These are phyloP conservation scores for Malurus leucopterus DNA, from an alignment of 2,797 vertebrate genomes.

Conservation along the genomic window DNA sequence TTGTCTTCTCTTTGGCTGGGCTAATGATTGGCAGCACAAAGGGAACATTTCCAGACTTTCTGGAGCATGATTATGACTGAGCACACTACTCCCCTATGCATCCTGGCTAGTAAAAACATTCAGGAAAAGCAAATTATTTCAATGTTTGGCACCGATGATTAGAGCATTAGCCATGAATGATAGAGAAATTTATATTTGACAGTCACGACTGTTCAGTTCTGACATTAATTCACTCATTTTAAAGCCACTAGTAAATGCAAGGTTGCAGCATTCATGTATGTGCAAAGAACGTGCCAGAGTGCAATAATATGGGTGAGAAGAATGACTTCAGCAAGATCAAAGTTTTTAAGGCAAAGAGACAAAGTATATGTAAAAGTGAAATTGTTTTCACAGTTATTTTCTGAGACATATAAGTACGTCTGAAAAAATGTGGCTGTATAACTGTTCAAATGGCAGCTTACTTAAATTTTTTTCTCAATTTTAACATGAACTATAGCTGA, in stretches of 20 bases:
- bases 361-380: neutral
- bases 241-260: slow-evolving; percentile 44
- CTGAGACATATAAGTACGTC: slow-evolving; percentile 15
- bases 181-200: slow-evolving; percentile 59
- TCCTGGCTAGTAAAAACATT: slow-evolving; percentile 72
- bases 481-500: slow-evolving; percentile 22
- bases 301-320: slow-evolving; percentile 23
- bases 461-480: neutral
- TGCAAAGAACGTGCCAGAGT: slow-evolving; percentile 31
- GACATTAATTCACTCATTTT: slow-evolving; percentile 65
- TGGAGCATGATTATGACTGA: slow-evolving; percentile 70
- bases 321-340: slow-evolving; percentile 42
- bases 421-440: neutral
- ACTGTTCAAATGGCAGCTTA: neutral
- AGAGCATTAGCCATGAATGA: slow-evolving; percentile 63
- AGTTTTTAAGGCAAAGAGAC: slow-evolving; percentile 47
- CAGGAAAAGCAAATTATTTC: slow-evolving; percentile 75
- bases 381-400: slow-evolving; percentile 16
- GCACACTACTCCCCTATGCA: slow-evolving; percentile 56
- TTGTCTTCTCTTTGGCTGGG: slow-evolving; percentile 80
- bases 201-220: slow-evolving; percentile 51
- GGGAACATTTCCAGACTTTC: slow-evolving; percentile 74
- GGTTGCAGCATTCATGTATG: slow-evolving; percentile 7
- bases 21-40: slow-evolving; percentile 76
- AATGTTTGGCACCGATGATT: slow-evolving; percentile 69